Evolutionary conservation across 2,113 vertebrate species (phyloP).

Genomic region (Archilochus colubris): DNA sequence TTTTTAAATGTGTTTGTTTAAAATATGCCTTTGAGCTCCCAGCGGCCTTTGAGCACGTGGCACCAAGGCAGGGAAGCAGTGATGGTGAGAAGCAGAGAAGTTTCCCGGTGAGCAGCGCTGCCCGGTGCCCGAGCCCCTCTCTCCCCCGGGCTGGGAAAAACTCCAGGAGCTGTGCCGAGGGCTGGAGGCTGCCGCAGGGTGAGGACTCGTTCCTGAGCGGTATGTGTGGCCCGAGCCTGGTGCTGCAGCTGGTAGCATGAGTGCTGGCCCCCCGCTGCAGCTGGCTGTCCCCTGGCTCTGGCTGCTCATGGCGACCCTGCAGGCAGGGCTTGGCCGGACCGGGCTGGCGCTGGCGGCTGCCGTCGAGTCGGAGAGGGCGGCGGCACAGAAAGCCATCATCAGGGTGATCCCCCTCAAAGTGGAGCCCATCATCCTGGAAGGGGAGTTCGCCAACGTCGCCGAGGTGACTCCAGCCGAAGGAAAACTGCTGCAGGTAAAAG

Average conservation of each 20-base stretch:
- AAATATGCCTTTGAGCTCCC: constrained; percentile 40
- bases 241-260: constrained; percentile 94
- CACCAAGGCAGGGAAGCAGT: not conserved
- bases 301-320: constrained; percentile 94
- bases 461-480: constrained; percentile 89
- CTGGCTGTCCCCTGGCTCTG: constrained; percentile 96
- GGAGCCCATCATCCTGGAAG: constrained; percentile 88
- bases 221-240: constrained; percentile 89
- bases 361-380: constrained; percentile 83
- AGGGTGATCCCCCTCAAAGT: constrained; percentile 89
- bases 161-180: not conserved
- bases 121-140: not conserved
- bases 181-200: constrained; percentile 23
- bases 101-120: not conserved
- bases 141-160: not conserved
- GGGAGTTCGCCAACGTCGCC: constrained; percentile 88
- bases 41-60: constrained; percentile 58
- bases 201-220: constrained; percentile 80
- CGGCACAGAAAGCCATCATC: constrained; percentile 87
- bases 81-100: not conserved
- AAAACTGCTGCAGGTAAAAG: constrained; percentile 93
- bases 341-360: constrained; percentile 83
- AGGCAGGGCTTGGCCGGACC: constrained; percentile 85
- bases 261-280: constrained; percentile 87
- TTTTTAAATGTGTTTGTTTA: not conserved